Base-by-base conservation (phyloP, 2,888 invertebrate species). In the Hybos culiciformis region DNA sequence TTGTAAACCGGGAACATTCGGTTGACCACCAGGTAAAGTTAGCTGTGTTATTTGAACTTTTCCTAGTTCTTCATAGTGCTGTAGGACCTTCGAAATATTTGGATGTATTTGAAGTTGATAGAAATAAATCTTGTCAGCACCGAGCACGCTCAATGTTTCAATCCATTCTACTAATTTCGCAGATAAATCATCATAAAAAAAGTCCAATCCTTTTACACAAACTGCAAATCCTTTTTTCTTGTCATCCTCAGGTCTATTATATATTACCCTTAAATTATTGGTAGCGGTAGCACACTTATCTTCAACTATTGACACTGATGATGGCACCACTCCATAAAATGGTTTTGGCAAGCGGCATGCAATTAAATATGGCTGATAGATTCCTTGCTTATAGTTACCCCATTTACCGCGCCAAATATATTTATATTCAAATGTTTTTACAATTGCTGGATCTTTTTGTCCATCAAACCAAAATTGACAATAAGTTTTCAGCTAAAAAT, bases 351-450 rank as follows among this genome's bases (percentile, higher is more conserved):
- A 75, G 59, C 85, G 83, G 66, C 92, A 92, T 18, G 90, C 87
- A 50, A 87, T 79, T 53, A 92, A 71, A 62, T 88, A 92, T 0
- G 92, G 91, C 67, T 92, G 91, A 62, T 88, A 85, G 50, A 90
- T 83, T 41, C 83, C 83, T 65, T 90, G 85, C 60, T 85, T 83
- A 68, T 88, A 88, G 67, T 91, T 91, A 46, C 91, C 91, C 92
- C 91, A 92, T 65, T 90, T 90, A 55, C 80, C 80, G 63, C 87
- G 85, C 92, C 92, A 92, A 53, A 91, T 85, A 63, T 91, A 91
- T 62, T 90, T 90, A 69, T 91, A 91, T 66, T 90, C 90, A 53
- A 86, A 78, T 18, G 80, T 82, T 59, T 83, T 81, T 14, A 84
- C 78, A 20, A 86, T 75, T 20, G 81, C 81, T 1, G 90, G 87